Base-by-base conservation (phyloP, 2,113 vertebrate species). In the Leptobrachium ailaonicum region DNA sequence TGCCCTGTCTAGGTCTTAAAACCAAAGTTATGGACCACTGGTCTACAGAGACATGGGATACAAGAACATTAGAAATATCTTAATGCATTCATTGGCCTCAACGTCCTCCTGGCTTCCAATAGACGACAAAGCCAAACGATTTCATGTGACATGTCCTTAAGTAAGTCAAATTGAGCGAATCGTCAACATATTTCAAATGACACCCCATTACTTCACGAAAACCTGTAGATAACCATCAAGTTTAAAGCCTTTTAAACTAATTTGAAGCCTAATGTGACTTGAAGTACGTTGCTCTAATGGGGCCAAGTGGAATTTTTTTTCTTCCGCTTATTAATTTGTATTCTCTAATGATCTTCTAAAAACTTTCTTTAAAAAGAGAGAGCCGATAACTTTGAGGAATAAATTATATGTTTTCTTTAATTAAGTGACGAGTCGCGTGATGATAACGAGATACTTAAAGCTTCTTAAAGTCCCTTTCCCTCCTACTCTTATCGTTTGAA, bases 311-410 rank as follows among this genome's bases (percentile, higher is more conserved):
- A 45, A 72, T 73, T 73, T 79, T 54, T 60, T 32, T 32, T 72
- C 44, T 44, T 69, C 45, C 68, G 14, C 44, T 47, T 73, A 43
- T 44, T 73, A 73, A 83, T 82, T 82, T 84, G 56, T 50, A 64
- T 83, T 45, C 20, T 1, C 66, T 70, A 74, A 53, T 43, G 68
- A 68, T 82, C 84, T 14, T 78, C 75, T 82, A 82, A 83, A 77
- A 81, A 58, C 62, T 77, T 9, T 50, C 8, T 50, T 50, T 50
- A 5, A 5, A 42, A 54, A 6, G 74, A 60, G 62, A 74, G 45
- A 44, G 47, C 67, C 6, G 50, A 80, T 12, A 32, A 73, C 32
- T 79, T 42, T 72, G 68, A 64, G 64, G 64, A 68, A 40, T 43
- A 56, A 76, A 58, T 47, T 45, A 76, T 54, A 67, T 76, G 54